Evolutionary conservation across 2,113 vertebrate genomes (phyloP), one percentile per base, ranked within the genome.

Genomic region (Dendropsophus ebraccatus): DNA sequence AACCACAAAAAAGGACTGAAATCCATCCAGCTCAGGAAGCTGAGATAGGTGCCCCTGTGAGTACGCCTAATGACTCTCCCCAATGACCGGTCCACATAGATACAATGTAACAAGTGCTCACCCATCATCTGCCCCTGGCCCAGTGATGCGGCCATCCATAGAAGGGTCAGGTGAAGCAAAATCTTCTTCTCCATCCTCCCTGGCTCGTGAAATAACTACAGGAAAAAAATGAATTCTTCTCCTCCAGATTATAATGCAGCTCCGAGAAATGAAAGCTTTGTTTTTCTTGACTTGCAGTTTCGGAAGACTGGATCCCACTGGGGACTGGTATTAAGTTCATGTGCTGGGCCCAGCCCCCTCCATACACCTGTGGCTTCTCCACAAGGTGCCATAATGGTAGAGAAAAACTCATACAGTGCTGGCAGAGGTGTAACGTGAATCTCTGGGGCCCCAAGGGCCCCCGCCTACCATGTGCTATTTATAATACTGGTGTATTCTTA

Each of bases 321-420:
- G 84, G 84, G 10, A 77, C 52, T 69, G 13, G 77, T 73, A 76
- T 85, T 77, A 78, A 47, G 16, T 78, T 52, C 49, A 54, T 78
- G 19, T 37, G 16, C 30, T 21, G 7, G 8, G 1, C 35, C 16
- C 6, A 47, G 12, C 16, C 50, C 47, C 60, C 82, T 0, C 0
- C 19, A 82, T 83, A 83, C 30, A 41, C 81, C 80, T 87, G 77
- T 50, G 85, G 62, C 62, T 87, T n/a, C 72, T 67, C 5, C 62
- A 52, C 45, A 5, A 45, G 9, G 50, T 52, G 2, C 1, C 50
- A 52, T 52, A 52, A 13, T 52, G 2, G 10, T 19, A 52, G 10
- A 8, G 41, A 41, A 5, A 41, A 41, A 41, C 4, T 41, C 41
- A 5, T 41, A 8, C 41, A 41, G 8, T 8, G 41, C 41, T 5